Evolutionary conservation across 92 coral and sea anemone genomes (phyloP), one percentile per base, ranked within the genome.

Genomic region (Phymanthus crucifer): DNA sequence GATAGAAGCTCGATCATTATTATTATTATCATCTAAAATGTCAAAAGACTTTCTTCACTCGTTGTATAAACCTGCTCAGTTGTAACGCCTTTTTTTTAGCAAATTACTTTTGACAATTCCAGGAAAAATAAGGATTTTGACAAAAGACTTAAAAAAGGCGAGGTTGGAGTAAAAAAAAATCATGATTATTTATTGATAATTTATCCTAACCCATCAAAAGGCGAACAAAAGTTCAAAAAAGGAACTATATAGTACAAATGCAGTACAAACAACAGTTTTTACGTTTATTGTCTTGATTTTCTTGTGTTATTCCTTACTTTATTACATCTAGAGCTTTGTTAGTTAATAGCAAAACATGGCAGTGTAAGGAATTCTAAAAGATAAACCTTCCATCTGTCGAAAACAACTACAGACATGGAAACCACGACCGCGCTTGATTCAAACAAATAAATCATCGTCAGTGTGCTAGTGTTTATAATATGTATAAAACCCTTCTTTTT

Each of bases 371-470:
- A 64, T 37, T 38, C 13, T 5, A 57, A 45, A 13, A 61, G 35
- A 27, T 21, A 64, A 43, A 68, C 36, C 29, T 23, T 64, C 88
- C 64, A 73, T 76, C 72, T 65, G 56, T 70, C 58, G 23, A 43
- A 79, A 86, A 82, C 90, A 87, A 85, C 90, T 87, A 85, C 78
- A 83, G 68, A 61, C 34, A 4, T 43, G 13, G 16, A 43, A 43
- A 72, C 76, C 90, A 83, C 72, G 81, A 65, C 26, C 40, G 27
- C 37, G 32, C 21, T 73, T 73, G 40, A 31, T 33, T 46, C 48
- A 27, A 61, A 61, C n/a, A 61, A 61, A 61, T 61, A 61, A 61
- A 61, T 61, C 26, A 24, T 8, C n/a, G 24, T 57, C 66, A 2
- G n/a, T 57, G 66, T 57, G 29, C 12, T 57, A 57, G 21, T 8